Evolutionary conservation across 2,797 vertebrate genomes (phyloP).

Genomic region (Hyperoplus lanceolatus): DNA sequence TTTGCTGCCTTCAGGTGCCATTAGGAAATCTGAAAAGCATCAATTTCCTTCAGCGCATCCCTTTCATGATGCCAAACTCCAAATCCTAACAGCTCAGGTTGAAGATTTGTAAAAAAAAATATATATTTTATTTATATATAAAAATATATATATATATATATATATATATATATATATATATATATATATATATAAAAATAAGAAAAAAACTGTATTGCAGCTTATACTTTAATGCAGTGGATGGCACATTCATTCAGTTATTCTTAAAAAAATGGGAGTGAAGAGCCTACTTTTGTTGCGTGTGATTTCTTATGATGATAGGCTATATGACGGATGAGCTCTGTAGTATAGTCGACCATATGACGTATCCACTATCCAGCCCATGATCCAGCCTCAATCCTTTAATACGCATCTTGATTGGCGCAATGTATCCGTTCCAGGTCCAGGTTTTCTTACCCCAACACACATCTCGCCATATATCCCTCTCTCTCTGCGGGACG

Average conservation of each 20-base stretch:
- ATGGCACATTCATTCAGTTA: too few relatives aligned
- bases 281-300: too few relatives aligned
- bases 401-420: constrained; percentile 17
- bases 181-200: too few relatives aligned
- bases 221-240: neutral
- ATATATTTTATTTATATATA: too few relatives aligned
- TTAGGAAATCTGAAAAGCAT: neutral
- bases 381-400: neutral
- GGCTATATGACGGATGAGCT: neutral
- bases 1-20: neutral
- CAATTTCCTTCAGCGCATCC: too few relatives aligned
- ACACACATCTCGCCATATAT: constrained; percentile 51
- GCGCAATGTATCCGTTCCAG: constrained; percentile 10
- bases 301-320: too few relatives aligned
- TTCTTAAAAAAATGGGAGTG: too few relatives aligned
- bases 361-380: too few relatives aligned
- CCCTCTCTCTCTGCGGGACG: constrained; percentile 55
- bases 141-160: too few relatives aligned
- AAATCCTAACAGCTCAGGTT: neutral
- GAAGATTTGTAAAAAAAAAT: neutral
- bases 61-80: neutral
- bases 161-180: too few relatives aligned
- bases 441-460: neutral
- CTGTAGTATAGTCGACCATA: neutral
- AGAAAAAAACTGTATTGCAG: too few relatives aligned